Evolutionary conservation across 2,888 invertebrate species (phyloP).

Genomic region (Trissolcus brochymenae): DNA sequence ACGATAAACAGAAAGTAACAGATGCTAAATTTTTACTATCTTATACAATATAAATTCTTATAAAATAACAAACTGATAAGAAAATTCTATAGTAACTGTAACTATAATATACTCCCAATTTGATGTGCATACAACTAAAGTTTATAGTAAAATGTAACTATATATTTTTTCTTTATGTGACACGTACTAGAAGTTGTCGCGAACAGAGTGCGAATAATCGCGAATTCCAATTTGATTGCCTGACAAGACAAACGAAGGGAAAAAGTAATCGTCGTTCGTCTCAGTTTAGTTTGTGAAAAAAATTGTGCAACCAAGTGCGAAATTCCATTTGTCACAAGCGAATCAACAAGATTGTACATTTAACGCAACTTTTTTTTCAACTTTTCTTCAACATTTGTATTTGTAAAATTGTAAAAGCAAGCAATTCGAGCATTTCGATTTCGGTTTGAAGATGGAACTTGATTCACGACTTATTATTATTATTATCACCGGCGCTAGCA

Average conservation of each 20-base stretch:
- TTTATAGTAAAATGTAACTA: too few relatives aligned
- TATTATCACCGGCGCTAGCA: conserved; percentile 33
- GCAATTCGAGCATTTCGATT: conserved; percentile 24
- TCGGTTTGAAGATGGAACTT: conserved; percentile 36
- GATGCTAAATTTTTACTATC: too few relatives aligned
- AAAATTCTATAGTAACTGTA: too few relatives aligned
- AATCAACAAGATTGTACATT: conserved; percentile 16
- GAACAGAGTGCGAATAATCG: neutral
- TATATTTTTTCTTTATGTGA: neutral
- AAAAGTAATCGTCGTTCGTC: conserved; percentile 13
- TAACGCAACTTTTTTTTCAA: conserved; percentile 12
- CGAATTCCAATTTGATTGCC: neutral
- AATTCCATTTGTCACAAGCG: conserved; percentile 8
- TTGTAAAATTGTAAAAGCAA: conserved; percentile 14
- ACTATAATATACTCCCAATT: too few relatives aligned
- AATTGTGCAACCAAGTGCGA: conserved; percentile 11
- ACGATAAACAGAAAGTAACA: too few relatives aligned
- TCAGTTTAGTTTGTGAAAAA: neutral
- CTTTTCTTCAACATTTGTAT: conserved; percentile 9
- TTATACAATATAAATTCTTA: too few relatives aligned
- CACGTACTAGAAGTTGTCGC: neutral
- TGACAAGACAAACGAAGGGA: conserved; percentile 4
- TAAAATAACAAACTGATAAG: too few relatives aligned
- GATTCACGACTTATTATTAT: conserved; percentile 33
- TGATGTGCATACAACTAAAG: too few relatives aligned